Evolutionary conservation across 2,113 vertebrate species (phyloP), one percentile per base, ranked within the genome.

Genomic region (Scortum barcoo): DNA sequence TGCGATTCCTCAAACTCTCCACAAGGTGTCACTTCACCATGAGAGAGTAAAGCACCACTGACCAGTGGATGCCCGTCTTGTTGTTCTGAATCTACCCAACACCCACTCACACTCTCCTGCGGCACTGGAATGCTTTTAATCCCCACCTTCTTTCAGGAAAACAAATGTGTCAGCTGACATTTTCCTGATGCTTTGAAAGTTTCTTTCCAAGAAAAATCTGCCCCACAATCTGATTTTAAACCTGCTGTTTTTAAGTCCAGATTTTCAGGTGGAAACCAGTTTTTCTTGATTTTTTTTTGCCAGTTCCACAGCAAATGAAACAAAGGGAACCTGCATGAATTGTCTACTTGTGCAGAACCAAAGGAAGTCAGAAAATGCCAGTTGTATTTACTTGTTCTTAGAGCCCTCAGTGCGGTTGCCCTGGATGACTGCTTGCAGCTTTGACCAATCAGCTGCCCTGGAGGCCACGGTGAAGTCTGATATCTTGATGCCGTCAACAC

Each of bases 401-500:
- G 22, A 24, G 7, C 30, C 77, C 0, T 92, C 89, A 0, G 91
- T 92, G n/a, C 84, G 85, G 53, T 95, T 95, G 60, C 60, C 72
- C 62, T 89, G 81, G 26, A 95, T 30, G 0, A 91, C 71, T 2
- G 86, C 93, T 38, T 77, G 84, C 76, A 97, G 93, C 7, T 89
- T 83, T 0, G 73, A 40, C 94, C 96, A 94, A 0, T 91, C 22
- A 0, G 19, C 0, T 2, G 82, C n/a, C 0, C 0, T 1, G 2
- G 40, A 0, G 5, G 93, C 76, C 0, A 42, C 0, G 3, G 0
- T 22, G 8, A 96, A 44, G 0, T 88, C 72, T 1, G 83, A 77
- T 3, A 97, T 2, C 84, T 95, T 95, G 89, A 97, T 93, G 22
- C 96, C 97, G 1, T 95, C 92, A 11, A 97, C 77, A 0, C 95